A percentile compares a stretch with the other conserved stretches of the same genome.
Evolutionary conservation across 2,113 vertebrate species (phyloP).

Genomic region (Poeciliopsis occidentalis): DNA sequence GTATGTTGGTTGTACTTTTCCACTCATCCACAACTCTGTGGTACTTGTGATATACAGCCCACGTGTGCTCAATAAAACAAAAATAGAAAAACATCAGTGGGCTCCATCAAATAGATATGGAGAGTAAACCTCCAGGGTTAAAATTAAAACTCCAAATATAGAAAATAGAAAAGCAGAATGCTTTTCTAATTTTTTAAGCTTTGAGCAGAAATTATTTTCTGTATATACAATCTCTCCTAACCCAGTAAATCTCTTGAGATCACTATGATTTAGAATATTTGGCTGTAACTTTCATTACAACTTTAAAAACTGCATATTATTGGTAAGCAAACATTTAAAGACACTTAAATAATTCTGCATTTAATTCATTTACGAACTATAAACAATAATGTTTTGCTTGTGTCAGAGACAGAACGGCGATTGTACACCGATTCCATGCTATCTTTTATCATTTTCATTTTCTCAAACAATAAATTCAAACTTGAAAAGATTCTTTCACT

Average conservation of each 20-base stretch:
- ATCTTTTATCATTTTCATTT: neutral
- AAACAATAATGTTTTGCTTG: neutral
- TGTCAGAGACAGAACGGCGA: neutral
- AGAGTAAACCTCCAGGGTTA: neutral
- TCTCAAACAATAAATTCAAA: neutral
- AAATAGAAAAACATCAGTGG: neutral
- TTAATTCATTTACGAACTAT: neutral
- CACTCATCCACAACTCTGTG: slow-evolving; percentile 11
- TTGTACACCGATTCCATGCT: neutral
- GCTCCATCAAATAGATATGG: neutral
- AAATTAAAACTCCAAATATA: neutral
- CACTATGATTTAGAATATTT: neutral
- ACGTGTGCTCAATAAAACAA: neutral
- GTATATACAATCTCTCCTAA: too few relatives aligned
- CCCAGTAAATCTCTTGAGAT: neutral
- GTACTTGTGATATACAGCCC: slow-evolving; percentile 13
- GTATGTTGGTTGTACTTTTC: slow-evolving; percentile 42
- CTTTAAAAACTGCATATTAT: neutral
- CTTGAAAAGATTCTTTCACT: neutral
- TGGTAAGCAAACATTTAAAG: neutral
- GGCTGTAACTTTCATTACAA: neutral
- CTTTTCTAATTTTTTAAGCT: too few relatives aligned
- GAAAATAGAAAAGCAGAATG: too few relatives aligned
- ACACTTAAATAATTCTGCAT: neutral
- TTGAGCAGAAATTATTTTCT: too few relatives aligned